A percentile compares a stretch with the other conserved stretches of the same genome.
Evolutionary conservation across 2,797 vertebrate species (phyloP).

Genomic region (Hemitrygon akajei): DNA sequence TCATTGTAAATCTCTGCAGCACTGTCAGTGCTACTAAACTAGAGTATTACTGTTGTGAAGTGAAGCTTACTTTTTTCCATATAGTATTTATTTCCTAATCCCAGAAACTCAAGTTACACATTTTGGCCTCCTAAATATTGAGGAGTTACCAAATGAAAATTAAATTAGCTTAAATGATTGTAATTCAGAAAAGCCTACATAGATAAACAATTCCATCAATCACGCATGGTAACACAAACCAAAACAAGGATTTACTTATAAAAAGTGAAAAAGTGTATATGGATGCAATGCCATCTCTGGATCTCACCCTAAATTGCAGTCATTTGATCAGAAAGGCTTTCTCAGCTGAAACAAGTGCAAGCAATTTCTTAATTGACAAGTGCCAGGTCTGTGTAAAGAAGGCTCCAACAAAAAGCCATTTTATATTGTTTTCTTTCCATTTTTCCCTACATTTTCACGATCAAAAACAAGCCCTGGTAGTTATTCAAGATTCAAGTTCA

Average conservation of each 20-base stretch:
- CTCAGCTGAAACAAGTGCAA: not conserved
- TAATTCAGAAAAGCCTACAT: not conserved
- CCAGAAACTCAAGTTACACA: slow-evolving; percentile 18
- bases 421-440: not conserved
- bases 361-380: not conserved
- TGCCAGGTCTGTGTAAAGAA: not conserved
- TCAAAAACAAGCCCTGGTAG: not conserved
- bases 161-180: not conserved
- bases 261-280: not conserved
- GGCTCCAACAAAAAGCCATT: not conserved
- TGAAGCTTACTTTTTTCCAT: not conserved
- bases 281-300: not conserved
- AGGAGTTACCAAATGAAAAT: not conserved
- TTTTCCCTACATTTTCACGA: not conserved
- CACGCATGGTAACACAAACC: not conserved
- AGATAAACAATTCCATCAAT: not conserved
- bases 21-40: not conserved
- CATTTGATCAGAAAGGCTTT: not conserved
- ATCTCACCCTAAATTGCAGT: not conserved
- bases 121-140: slow-evolving; percentile 15
- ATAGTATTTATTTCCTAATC: not conserved
- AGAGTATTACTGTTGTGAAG: not conserved
- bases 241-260: not conserved
- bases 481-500: too few relatives aligned
- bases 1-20: not conserved